These are phyloP conservation scores for Pavo muticus DNA, from an alignment of 2,113 vertebrate species.

Conservation along the genomic window DNA sequence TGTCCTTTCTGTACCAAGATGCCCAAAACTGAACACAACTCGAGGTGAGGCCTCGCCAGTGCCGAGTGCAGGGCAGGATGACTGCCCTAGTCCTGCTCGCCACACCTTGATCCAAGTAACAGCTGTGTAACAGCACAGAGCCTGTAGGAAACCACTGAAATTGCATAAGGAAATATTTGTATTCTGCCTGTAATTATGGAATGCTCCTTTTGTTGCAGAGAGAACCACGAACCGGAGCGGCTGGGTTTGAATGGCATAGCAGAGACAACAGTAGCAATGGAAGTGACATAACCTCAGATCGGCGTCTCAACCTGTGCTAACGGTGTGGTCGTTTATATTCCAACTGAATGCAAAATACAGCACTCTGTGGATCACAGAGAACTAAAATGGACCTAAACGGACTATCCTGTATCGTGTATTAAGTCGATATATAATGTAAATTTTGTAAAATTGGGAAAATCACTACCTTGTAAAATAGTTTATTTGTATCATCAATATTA, in stretches of 20 bases:
- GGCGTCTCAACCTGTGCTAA: conserved; percentile 68
- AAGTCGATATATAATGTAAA: conserved; percentile 92
- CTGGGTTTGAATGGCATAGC: conserved; percentile 90
- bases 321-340: conserved; percentile 67
- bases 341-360: conserved; percentile 76
- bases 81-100: too few relatives aligned
- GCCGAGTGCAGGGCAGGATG: too few relatives aligned
- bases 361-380: conserved; percentile 78
- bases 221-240: conserved; percentile 90
- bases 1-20: too few relatives aligned
- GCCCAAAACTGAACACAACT: too few relatives aligned
- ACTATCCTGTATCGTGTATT: conserved; percentile 81
- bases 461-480: conserved; percentile 98
- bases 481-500: conserved; percentile 97
- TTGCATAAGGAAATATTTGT: rapidly evolving
- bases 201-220: conserved; percentile 71
- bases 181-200: rapidly evolving
- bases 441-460: conserved; percentile 96
- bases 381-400: conserved; percentile 79
- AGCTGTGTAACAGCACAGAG: rapidly evolving
- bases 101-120: too few relatives aligned
- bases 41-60: too few relatives aligned
- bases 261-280: conserved; percentile 94
- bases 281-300: conserved; percentile 89
- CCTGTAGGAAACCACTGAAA: rapidly evolving